Evolutionary conservation across 2,113 vertebrate species (phyloP).

Genomic region (Corythornis cristatus): DNA sequence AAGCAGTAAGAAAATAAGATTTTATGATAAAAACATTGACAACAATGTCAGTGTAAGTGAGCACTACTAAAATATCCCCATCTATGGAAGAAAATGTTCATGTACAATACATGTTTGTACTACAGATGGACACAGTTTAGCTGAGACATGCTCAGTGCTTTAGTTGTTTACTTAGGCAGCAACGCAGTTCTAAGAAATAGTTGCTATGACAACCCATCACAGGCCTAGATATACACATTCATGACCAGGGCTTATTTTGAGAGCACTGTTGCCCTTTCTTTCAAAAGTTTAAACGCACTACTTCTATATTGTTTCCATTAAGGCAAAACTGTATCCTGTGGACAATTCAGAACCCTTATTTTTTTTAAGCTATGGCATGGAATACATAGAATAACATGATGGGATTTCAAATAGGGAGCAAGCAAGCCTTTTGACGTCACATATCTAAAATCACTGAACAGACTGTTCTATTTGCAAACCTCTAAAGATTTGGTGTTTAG

Average conservation of each 20-base stretch:
- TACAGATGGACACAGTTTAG: slow-evolving; percentile 66
- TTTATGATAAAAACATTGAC: background rate
- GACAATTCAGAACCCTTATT: background rate
- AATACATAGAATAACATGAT: slow-evolving; percentile 10
- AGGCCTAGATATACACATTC: slow-evolving; percentile 73
- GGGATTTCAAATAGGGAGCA: slow-evolving; percentile 38
- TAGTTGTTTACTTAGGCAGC: slow-evolving; percentile 77
- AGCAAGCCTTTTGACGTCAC: slow-evolving; percentile 62
- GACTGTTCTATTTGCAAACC: slow-evolving; percentile 62
- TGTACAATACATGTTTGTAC: slow-evolving; percentile 17
- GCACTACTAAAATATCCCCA: slow-evolving; percentile 8
- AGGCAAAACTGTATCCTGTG: background rate
- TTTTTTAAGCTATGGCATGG: background rate
- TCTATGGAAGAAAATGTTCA: slow-evolving; percentile 21
- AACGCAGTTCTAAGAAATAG: slow-evolving; percentile 73
- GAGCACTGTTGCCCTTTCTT: slow-evolving; percentile 59
- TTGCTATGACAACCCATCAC: slow-evolving; percentile 80
- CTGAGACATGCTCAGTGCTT: slow-evolving; percentile 62
- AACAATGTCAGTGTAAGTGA: slow-evolving; percentile 26
- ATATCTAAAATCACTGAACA: slow-evolving; percentile 55
- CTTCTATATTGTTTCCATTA: slow-evolving; percentile 40
- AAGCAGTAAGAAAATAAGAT: background rate
- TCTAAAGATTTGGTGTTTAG: slow-evolving; percentile 65
- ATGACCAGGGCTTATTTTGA: slow-evolving; percentile 72
- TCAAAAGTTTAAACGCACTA: slow-evolving; percentile 65